These are phyloP conservation scores for Trissolcus basalis DNA, from an alignment of 1,140 invertebrate species.

Conservation along the genomic window DNA sequence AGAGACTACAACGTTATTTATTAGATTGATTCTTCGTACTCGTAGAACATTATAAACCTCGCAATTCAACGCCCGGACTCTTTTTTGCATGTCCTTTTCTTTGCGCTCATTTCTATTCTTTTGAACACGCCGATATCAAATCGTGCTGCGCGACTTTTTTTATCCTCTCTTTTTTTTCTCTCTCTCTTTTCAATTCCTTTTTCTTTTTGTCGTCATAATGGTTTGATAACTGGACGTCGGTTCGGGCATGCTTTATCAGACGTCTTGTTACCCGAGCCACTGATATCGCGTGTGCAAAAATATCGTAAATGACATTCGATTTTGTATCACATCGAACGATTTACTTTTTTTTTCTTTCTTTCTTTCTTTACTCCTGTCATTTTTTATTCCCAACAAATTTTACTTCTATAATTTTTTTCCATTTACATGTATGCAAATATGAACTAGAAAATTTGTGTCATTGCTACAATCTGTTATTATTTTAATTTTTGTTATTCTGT, in stretches of 20 bases:
- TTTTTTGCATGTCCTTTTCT: conserved; percentile 47
- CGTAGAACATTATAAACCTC: conserved; percentile 58
- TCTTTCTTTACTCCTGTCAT: too few species aligned
- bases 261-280: conserved; percentile 15
- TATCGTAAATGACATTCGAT: conserved; percentile 56
- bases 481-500: too few species aligned
- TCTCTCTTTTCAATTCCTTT: too few species aligned
- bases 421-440: too few species aligned
- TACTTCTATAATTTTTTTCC: too few species aligned
- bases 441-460: too few species aligned
- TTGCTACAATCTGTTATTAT: too few species aligned
- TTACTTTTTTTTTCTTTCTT: too few species aligned
- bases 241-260: conserved; percentile 17
- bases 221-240: conserved; percentile 32
- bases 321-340: too few species aligned
- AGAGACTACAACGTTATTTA: conserved; percentile 68
- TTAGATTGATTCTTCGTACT: conserved; percentile 68
- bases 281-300: conserved; percentile 17
- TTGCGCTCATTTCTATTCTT: conserved; percentile 47
- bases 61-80: conserved; percentile 51
- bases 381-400: too few species aligned
- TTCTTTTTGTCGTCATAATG: conserved; percentile 15
- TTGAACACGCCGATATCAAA: conserved; percentile 47
- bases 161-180: not conserved
- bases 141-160: conserved; percentile 16